Conservation (phyloP, 2,113 vertebrate species). For the Archocentrus centrarchus region DNA sequence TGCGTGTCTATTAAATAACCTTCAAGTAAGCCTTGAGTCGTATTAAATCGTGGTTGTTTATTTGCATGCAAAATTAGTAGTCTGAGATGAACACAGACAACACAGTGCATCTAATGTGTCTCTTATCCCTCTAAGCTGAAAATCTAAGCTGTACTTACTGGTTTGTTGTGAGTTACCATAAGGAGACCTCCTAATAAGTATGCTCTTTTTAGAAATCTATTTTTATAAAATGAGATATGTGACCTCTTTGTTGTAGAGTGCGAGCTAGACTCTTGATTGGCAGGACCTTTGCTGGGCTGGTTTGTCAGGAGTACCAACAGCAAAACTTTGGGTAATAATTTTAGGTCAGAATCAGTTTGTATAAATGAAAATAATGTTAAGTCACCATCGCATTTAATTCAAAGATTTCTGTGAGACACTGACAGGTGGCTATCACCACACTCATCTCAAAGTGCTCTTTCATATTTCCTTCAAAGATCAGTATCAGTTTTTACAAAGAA, state of each 20-base stretch:
- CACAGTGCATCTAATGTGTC: background rate
- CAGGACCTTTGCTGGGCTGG: background rate
- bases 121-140: background rate
- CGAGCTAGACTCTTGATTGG: fast-evolving
- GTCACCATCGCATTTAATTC: background rate
- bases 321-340: background rate
- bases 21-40: background rate
- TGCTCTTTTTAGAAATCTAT: background rate
- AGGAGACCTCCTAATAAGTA: background rate
- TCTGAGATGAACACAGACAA: background rate
- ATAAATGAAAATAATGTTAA: background rate
- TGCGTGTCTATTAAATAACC: background rate
- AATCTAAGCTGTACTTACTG: background rate
- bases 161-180: background rate
- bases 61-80: background rate
- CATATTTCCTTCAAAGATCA: conserved; percentile 2
- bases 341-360: fast-evolving
- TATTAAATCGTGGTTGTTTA: background rate
- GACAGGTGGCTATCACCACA: background rate
- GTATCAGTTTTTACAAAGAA: background rate
- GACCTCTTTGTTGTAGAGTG: background rate
- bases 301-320: fast-evolving
- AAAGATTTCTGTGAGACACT: background rate
- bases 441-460: background rate
- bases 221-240: background rate